phyloP scores from a whole-genome alignment of 2,888 invertebrate species.

The Nemurella pictetii region DNA sequence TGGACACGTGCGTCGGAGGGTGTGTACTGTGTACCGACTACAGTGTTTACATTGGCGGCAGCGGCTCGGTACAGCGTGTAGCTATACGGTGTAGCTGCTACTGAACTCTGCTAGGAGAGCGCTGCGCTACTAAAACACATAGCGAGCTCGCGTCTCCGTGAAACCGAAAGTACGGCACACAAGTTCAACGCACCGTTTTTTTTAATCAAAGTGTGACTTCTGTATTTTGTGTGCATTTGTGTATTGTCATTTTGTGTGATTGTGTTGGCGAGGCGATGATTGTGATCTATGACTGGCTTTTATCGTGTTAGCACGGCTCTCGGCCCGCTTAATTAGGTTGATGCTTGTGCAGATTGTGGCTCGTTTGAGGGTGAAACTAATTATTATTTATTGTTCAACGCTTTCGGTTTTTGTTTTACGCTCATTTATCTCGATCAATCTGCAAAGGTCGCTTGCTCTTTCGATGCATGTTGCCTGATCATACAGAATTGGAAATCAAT shows the following conservation, averaged over 20 bases:
- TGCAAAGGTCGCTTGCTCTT: background rate
- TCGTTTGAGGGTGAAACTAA: background rate
- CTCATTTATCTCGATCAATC: background rate
- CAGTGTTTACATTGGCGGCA: background rate
- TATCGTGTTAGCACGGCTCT: background rate
- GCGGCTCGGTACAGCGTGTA: background rate
- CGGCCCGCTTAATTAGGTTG: background rate
- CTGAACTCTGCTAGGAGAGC: no score
- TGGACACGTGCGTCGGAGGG: no score
- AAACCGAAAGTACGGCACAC: slow-evolving; percentile 36
- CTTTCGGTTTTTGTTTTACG: background rate
- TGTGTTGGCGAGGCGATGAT: slow-evolving; percentile 13
- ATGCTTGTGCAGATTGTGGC: background rate
- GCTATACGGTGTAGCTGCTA: background rate
- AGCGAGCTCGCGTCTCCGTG: slow-evolving; percentile 3
- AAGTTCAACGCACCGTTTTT: slow-evolving; percentile 34
- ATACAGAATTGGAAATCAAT: background rate
- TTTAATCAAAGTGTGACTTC: background rate
- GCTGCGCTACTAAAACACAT: background rate
- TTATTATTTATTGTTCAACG: slow-evolving; percentile 1
- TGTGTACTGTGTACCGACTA: no score
- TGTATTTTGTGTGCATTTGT: background rate
- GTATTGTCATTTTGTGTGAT: background rate
- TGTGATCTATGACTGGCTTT: background rate
- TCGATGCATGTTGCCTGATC: background rate